These are phyloP conservation scores for Chromis chromis DNA, from an alignment of 2,797 vertebrate genomes.

Conservation along the genomic window DNA sequence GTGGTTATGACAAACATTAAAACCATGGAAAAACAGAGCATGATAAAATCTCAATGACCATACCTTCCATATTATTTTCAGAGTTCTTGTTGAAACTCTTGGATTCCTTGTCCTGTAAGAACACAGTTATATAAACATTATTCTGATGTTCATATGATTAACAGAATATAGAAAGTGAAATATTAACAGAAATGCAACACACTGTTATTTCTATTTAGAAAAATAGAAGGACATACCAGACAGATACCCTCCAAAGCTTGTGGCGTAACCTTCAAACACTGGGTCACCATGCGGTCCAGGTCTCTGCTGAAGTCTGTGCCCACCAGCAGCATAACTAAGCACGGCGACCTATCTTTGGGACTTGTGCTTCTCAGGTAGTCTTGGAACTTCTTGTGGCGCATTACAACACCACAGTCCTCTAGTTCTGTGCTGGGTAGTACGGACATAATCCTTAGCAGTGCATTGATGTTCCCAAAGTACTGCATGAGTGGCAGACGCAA, in stretches of 20 bases:
- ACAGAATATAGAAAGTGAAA: not conserved
- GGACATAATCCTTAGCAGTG: constrained; percentile 85
- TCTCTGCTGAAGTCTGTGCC: constrained; percentile 86
- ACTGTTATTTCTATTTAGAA: not conserved
- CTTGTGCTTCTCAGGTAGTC: constrained; percentile 82
- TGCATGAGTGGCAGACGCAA: constrained; percentile 87
- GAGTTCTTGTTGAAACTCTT: constrained; percentile 80
- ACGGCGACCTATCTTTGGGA: constrained; percentile 78
- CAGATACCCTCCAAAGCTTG: constrained; percentile 87
- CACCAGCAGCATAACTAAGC: constrained; percentile 85
- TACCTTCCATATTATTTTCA: constrained; percentile 84
- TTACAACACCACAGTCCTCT: constrained; percentile 85
- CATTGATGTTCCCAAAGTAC: constrained; percentile 88
- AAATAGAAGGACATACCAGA: constrained; percentile 75
- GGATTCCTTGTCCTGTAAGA: constrained; percentile 85
- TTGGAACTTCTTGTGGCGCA: constrained; percentile 85
- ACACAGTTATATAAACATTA: constrained; percentile 24
- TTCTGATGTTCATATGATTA: not conserved
- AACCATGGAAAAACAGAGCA: not conserved
- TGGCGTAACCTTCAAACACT: constrained; percentile 87
- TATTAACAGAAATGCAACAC: not conserved
- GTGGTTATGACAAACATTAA: constrained; percentile 19
- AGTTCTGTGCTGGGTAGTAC: constrained; percentile 87
- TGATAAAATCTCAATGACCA: not conserved
- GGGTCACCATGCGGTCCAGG: constrained; percentile 86